phyloP scores from a whole-genome alignment of 1,140 invertebrate species.

The Orius insidiosus region DNA sequence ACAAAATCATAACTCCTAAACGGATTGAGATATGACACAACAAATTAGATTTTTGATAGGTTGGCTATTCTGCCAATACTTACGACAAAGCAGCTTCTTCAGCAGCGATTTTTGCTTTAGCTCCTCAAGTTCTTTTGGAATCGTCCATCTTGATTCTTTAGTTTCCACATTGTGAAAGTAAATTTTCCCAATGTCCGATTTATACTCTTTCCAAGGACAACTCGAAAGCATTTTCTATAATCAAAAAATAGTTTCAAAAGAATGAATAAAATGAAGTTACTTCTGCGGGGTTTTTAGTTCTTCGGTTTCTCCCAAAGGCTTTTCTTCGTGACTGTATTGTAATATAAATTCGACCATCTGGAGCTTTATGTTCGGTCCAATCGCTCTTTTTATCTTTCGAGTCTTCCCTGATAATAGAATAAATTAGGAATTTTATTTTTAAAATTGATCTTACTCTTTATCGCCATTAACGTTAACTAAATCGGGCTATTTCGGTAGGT shows the following conservation, averaged over 20 bases:
- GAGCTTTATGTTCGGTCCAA: slow-evolving; percentile 93
- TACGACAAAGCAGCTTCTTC: slow-evolving; percentile 37
- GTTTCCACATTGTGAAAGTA: slow-evolving; percentile 94
- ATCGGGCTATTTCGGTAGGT: slow-evolving; percentile 24
- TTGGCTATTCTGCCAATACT: too few relatives aligned
- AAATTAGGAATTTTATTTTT: slow-evolving; percentile 18
- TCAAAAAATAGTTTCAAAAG: slow-evolving; percentile 7
- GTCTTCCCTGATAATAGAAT: slow-evolving; percentile 26
- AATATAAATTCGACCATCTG: slow-evolving; percentile 89
- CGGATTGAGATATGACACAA: too few relatives aligned
- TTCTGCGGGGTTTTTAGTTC: slow-evolving; percentile 82
- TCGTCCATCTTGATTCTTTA: slow-evolving; percentile 90
- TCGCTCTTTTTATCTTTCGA: slow-evolving; percentile 30
- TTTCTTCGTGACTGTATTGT: slow-evolving; percentile 84
- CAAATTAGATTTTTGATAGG: too few relatives aligned
- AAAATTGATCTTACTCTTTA: slow-evolving; percentile 8
- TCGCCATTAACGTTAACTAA: slow-evolving; percentile 25
- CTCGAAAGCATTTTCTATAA: slow-evolving; percentile 58
- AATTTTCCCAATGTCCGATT: slow-evolving; percentile 82
- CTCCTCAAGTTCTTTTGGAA: slow-evolving; percentile 82
- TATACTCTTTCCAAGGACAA: slow-evolving; percentile 97
- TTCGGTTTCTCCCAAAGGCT: slow-evolving; percentile 96
- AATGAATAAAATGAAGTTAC: slow-evolving; percentile 29
- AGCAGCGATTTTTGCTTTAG: slow-evolving; percentile 66
- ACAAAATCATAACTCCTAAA: too few relatives aligned